phyloP scores from a whole-genome alignment of 2,113 vertebrate species.

The Pleuronectes platessa region DNA sequence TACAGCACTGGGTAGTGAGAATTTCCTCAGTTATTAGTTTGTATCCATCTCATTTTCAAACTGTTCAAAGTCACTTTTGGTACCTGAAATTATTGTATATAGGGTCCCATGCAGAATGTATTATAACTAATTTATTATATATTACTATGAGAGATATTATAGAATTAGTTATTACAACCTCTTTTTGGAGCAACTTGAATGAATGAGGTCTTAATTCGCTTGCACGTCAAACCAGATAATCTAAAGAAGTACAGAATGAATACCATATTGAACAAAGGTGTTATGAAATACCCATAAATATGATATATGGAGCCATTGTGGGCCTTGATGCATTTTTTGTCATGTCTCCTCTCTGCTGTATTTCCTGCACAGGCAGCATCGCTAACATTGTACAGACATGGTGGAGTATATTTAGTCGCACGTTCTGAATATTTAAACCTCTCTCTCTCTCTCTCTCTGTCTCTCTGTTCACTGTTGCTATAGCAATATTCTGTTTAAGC shows the following conservation, averaged over 20 bases:
- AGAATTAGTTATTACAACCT: not conserved
- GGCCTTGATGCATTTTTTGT: slow-evolving; percentile 21
- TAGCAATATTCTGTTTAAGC: slow-evolving; percentile 66
- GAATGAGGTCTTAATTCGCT: not conserved
- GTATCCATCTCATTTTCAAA: not conserved
- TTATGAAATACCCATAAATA: not conserved
- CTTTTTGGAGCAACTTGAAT: not conserved
- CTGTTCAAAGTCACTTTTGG: not conserved
- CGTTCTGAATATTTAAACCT: slow-evolving; percentile 76
- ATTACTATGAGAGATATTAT: not conserved
- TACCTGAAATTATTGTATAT: not conserved
- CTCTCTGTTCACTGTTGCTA: slow-evolving; percentile 69
- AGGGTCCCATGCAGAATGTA: not conserved
- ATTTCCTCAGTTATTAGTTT: not conserved
- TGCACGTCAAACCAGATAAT: no score
- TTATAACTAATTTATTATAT: not conserved
- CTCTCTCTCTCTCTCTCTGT: slow-evolving; percentile 39
- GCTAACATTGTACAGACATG: slow-evolving; percentile 48
- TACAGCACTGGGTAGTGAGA: not conserved
- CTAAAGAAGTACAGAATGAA: no score
- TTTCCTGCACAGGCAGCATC: slow-evolving; percentile 47
- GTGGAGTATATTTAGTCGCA: slow-evolving; percentile 70
- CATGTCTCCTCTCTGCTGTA: slow-evolving; percentile 24
- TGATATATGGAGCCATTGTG: not conserved
- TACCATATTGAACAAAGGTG: not conserved